phyloP scores from a whole-genome alignment of 2,113 vertebrate genomes.

The Alligator mississippiensis region DNA sequence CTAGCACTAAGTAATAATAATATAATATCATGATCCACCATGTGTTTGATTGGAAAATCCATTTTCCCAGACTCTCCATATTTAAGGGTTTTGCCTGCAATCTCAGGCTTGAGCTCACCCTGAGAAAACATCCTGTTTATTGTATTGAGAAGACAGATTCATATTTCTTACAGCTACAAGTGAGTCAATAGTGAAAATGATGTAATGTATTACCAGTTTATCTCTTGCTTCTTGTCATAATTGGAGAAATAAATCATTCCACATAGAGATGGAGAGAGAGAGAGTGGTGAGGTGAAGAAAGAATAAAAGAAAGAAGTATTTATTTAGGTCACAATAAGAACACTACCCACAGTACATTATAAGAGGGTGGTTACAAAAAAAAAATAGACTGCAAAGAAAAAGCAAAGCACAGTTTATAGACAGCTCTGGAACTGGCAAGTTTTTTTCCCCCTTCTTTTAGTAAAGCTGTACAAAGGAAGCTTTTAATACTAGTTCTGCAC shows the following conservation, averaged over 20 bases:
- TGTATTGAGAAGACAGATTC: not conserved
- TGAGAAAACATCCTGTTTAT: not conserved
- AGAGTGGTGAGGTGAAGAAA: not conserved
- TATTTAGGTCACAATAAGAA: slow-evolving; percentile 58
- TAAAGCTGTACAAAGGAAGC: slow-evolving; percentile 45
- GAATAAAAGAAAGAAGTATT: slow-evolving; percentile 53
- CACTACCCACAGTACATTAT: slow-evolving; percentile 50
- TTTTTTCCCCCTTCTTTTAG: not conserved
- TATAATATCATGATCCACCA: accelerated
- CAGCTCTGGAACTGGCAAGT: not conserved
- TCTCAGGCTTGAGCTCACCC: not conserved
- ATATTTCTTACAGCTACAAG: not conserved
- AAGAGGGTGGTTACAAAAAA: slow-evolving; percentile 45
- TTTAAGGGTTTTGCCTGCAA: not conserved
- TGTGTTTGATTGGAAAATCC: not conserved
- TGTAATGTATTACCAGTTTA: not conserved
- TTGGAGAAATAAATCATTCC: not conserved
- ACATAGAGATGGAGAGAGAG: not conserved
- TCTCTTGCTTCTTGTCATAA: not conserved
- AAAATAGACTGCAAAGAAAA: slow-evolving; percentile 13
- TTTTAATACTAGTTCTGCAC: slow-evolving; percentile 27
- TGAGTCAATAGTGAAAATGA: not conserved
- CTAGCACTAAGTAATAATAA: not conserved
- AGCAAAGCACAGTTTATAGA: not conserved
- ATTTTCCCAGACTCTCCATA: accelerated